Percentiles rank a stretch among this genome's conserved stretches.
These are phyloP conservation scores for Oligia strigilis DNA, from an alignment of 2,888 invertebrate species.

Conservation along the genomic window DNA sequence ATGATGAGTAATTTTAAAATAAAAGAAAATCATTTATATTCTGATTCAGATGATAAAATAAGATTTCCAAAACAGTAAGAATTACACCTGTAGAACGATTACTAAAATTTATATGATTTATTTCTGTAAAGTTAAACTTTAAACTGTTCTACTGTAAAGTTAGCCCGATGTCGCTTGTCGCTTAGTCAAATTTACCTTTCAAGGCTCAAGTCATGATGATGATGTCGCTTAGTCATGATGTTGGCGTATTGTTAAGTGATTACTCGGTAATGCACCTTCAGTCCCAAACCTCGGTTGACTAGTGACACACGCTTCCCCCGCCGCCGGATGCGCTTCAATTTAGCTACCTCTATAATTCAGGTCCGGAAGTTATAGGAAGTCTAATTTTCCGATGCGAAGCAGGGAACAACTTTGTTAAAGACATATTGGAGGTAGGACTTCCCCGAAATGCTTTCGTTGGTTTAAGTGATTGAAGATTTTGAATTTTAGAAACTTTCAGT, in stretches of 20 bases:
- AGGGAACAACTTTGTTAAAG: constrained; percentile 36
- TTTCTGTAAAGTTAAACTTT: neutral
- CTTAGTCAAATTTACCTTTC: neutral
- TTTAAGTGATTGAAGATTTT: constrained; percentile 41
- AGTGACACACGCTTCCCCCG: constrained; percentile 5
- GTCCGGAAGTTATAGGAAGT: constrained; percentile 34
- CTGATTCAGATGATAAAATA: neutral
- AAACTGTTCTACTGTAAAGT: neutral
- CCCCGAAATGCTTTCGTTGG: constrained; percentile 32
- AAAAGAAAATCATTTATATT: neutral
- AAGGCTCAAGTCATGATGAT: neutral
- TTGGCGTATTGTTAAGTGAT: constrained; percentile 29
- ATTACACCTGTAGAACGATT: neutral
- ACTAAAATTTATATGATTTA: neutral
- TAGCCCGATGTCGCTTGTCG: neutral
- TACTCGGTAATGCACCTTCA: constrained; percentile 22
- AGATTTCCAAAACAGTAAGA: neutral
- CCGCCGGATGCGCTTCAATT: constrained; percentile 30
- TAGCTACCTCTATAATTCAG: constrained; percentile 44
- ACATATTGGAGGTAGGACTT: constrained; percentile 34
- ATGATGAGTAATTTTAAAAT: too few relatives aligned
- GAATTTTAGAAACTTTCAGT: constrained; percentile 25
- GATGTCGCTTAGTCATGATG: too few relatives aligned
- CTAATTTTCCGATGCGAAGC: constrained; percentile 32
- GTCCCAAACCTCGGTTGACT: constrained; percentile 22